A percentile compares a stretch with the other conserved stretches of the same genome.
These are phyloP conservation scores for Picus viridis DNA, from an alignment of 2,797 vertebrate species.

Conservation along the genomic window DNA sequence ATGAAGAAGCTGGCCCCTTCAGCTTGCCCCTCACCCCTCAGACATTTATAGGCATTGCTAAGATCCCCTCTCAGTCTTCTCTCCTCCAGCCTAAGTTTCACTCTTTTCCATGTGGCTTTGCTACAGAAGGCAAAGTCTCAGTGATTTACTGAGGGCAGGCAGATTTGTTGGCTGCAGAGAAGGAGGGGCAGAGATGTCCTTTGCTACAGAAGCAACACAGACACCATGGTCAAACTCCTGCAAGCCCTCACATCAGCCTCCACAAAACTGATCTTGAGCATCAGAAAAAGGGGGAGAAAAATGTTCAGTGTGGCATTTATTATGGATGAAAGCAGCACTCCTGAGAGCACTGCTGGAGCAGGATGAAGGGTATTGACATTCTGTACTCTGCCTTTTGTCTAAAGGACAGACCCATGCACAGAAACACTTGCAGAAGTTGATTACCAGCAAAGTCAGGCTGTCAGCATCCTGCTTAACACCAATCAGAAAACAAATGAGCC, in stretches of 20 bases:
- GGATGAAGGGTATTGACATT: not conserved
- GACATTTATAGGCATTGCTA: too few relatives aligned
- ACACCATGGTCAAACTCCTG: rapidly evolving
- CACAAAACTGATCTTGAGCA: not conserved
- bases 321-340: not conserved
- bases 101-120: too few relatives aligned
- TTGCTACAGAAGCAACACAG: not conserved
- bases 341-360: not conserved
- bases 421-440: not conserved
- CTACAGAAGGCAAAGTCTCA: too few relatives aligned
- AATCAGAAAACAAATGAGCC: not conserved
- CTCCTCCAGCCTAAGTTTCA: too few relatives aligned
- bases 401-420: not conserved
- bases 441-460: not conserved
- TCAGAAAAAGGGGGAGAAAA: not conserved
- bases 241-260: not conserved
- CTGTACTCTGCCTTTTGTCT: not conserved
- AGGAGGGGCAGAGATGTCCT: not conserved
- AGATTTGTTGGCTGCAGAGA: not conserved
- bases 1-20: too few relatives aligned
- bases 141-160: too few relatives aligned
- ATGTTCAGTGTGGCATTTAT: not conserved
- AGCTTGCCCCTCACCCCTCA: too few relatives aligned
- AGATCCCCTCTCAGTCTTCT: too few relatives aligned
- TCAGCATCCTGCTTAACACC: not conserved